Percentiles rank a stretch among this genome's conserved stretches.
These are phyloP conservation scores for Crotalus helleri DNA, from an alignment of 2,113 vertebrate genomes.

Conservation along the genomic window DNA sequence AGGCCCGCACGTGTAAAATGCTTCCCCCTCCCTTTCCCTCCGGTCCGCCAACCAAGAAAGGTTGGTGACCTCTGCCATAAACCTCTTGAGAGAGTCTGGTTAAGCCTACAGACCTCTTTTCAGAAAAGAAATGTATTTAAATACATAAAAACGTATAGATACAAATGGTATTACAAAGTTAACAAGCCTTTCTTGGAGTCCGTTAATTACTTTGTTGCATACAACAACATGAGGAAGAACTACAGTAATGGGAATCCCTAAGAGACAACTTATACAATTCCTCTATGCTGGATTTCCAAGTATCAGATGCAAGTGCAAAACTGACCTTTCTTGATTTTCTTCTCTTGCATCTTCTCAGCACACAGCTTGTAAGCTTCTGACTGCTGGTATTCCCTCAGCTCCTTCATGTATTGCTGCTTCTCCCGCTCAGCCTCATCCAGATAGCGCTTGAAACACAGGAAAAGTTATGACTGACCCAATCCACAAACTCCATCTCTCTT, in stretches of 20 bases:
- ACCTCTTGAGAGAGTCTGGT: neutral
- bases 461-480: neutral
- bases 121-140: neutral
- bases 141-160: neutral
- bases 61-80: neutral
- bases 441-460: slow-evolving; percentile 80
- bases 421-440: slow-evolving; percentile 93
- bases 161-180: neutral
- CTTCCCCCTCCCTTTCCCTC: too few species aligned
- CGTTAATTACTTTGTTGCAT: neutral
- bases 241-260: neutral
- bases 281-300: neutral
- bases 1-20: too few species aligned
- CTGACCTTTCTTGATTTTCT: slow-evolving; percentile 91
- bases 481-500: neutral
- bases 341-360: slow-evolving; percentile 90
- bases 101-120: neutral
- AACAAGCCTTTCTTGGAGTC: neutral
- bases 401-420: slow-evolving; percentile 94
- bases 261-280: neutral
- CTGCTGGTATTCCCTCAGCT: slow-evolving; percentile 92
- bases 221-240: neutral
- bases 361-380: slow-evolving; percentile 95
- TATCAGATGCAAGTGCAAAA: neutral
- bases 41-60: too few species aligned